Evolutionary conservation across 2,797 vertebrate species (phyloP), one percentile per base, ranked within the genome.

Genomic region (Danio albolineatus): DNA sequence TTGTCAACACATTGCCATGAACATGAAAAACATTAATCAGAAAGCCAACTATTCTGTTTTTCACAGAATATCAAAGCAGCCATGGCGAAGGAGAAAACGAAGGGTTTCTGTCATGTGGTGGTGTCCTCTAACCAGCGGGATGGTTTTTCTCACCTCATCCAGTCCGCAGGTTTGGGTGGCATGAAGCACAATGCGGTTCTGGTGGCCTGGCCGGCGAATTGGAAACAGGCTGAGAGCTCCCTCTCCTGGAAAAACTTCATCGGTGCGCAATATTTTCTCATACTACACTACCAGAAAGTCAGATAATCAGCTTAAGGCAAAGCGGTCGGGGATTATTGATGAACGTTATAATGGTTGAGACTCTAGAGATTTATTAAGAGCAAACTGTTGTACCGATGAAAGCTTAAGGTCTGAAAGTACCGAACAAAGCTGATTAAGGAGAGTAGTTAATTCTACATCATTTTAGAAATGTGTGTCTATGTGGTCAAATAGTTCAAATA

Each of bases 181-280:
- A 98, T 99, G 97, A 98, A 96, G 39, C 98, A 98, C 89, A 99
- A 99, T 53, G 89, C 98, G 0, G 97, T 99, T n/a, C 90, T 99
- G 71, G 94, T 98, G 93, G 95, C 95, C 67, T 99, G 98, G 98
- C 97, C 98, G 0, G 78, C 85, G 39, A 89, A 90, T 0, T 98
- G 97, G 96, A 95, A 90, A 75, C 92, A 93, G 64, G 86, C 91
- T 0, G 93, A 91, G 61, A 94, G 94, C 76, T 84, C 90, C 56
- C 93, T 91, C 57, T 92, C 95, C 0, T 96, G 96, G 92, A 95
- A 91, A 83, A 97, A 96, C 89, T 99, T 99, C 36, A 97, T 98
- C 6, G 98, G 98, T 99, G 84, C 70, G 90, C 86, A 21, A 28
- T 10, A 65, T 70, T 54, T 61, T 67, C 19, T 69, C 9, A 67